These are phyloP conservation scores for Loriculus beryllinus DNA, from an alignment of 2,797 vertebrate species.

Conservation along the genomic window DNA sequence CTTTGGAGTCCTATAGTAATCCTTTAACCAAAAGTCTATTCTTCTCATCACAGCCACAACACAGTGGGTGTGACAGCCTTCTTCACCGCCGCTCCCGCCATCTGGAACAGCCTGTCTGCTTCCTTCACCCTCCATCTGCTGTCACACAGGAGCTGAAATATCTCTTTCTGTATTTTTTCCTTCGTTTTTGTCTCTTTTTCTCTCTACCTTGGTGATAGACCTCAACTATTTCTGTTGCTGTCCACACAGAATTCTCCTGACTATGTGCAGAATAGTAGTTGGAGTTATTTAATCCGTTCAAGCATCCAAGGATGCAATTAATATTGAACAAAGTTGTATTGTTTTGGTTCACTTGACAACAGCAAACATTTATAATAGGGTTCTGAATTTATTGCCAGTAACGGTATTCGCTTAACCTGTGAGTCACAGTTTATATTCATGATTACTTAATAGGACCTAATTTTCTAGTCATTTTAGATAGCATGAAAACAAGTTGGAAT, in stretches of 20 bases:
- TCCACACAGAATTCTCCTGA: neutral
- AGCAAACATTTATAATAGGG: conserved; percentile 15
- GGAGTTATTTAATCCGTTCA: conserved; percentile 26
- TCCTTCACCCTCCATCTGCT: conserved; percentile 66
- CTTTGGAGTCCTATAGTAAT: neutral
- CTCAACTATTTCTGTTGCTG: conserved; percentile 11
- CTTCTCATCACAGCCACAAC: conserved; percentile 56
- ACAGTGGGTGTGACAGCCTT: conserved; percentile 60
- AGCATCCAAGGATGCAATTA: neutral
- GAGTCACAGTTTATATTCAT: conserved; percentile 58
- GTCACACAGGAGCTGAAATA: conserved; percentile 14
- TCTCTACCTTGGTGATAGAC: neutral
- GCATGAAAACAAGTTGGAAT: conserved; percentile 51
- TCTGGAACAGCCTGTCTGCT: conserved; percentile 64
- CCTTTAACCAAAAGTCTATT: conserved; percentile 17
- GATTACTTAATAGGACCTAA: conserved; percentile 67
- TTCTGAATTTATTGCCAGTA: conserved; percentile 52
- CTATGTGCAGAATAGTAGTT: neutral
- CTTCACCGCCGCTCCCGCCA: neutral
- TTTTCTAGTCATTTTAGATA: conserved; percentile 55
- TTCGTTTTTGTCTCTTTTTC: neutral
- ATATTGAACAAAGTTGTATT: conserved; percentile 39
- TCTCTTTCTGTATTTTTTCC: neutral
- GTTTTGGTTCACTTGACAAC: conserved; percentile 49
- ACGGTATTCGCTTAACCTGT: conserved; percentile 42